Evolutionary conservation across 2,797 vertebrate genomes (phyloP), one percentile per base, ranked within the genome.

Genomic region (Fistularia commersonii): DNA sequence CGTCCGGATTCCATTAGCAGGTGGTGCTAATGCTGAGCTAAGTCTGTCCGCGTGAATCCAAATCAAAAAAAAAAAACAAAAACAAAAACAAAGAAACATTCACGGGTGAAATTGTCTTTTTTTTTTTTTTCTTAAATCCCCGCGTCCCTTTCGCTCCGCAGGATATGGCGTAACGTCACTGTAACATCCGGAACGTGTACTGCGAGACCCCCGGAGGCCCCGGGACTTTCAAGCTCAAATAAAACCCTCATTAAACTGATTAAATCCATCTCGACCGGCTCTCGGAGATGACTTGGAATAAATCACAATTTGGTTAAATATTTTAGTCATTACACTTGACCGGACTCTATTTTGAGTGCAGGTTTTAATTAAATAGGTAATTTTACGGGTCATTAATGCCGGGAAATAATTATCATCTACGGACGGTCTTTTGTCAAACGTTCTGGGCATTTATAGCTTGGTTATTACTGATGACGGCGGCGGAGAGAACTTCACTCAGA

Each of bases 331-430:
- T 54, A 51, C 15, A 36, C 35, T 36, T 36, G 63, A 58, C 32
- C 69, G 64, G 23, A 63, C 60, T 73, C 79, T 81, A 84, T 81
- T 81, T 77, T 76, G 51, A 82, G 78, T 62, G 49, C 57, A 74
- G 69, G 37, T 73, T 80, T 84, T 23, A 83, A 82, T 86, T 84
- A 83, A 81, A 84, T 57, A 46, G 69, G 23, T 79, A 81, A 84
- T 80, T 83, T 76, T 78, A 32, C 43, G 67, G 58, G 61, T 65
- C 73, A 79, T 86, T 84, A 83, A 76, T 64, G 64, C 45, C 57
- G 14, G 44, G 37, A 66, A 55, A 71, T 68, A 38, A 69, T 72
- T 59, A 71, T 60, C 52, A 62, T 61, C 33, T 61, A 66, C 60
- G 63, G n/a, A 42, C 4, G 23, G 46, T 61, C 48, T 60, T 32